Evolutionary conservation across 2,113 vertebrate species (phyloP).

Genomic region (Daboia siamensis): DNA sequence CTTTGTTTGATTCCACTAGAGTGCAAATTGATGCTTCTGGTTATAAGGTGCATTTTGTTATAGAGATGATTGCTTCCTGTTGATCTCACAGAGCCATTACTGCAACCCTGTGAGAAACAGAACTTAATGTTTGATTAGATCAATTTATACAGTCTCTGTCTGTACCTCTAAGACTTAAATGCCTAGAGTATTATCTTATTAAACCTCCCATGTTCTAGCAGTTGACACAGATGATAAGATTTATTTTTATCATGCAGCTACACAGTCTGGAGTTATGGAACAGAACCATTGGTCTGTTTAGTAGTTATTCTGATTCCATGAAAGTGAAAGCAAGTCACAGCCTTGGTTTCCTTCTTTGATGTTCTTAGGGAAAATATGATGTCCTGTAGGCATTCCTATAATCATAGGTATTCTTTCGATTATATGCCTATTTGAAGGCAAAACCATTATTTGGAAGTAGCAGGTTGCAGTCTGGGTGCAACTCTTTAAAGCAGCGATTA

Average conservation of each 20-base stretch:
- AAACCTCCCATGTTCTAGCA: neutral
- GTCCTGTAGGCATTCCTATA: neutral
- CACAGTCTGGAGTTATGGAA: neutral
- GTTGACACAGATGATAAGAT: neutral
- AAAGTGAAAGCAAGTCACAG: neutral
- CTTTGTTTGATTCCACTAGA: neutral
- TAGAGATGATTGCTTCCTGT: conserved; percentile 1
- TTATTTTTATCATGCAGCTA: neutral
- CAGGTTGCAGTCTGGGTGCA: neutral
- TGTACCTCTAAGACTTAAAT: neutral
- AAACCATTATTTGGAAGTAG: neutral
- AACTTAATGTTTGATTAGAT: neutral
- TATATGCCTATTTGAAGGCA: neutral
- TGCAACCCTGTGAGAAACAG: neutral
- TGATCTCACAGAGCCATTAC: neutral
- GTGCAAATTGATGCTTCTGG: conserved; percentile 2
- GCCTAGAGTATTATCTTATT: too few species aligned
- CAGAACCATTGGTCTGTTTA: neutral
- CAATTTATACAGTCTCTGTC: neutral
- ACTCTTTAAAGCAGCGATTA: neutral
- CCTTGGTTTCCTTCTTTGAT: neutral
- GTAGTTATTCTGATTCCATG: too few species aligned
- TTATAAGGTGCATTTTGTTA: conserved; percentile 10
- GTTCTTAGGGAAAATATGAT: neutral
- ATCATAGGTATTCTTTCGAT: neutral